Evolutionary conservation across 2,113 vertebrate species (phyloP).

Genomic region (Pachypanchax playfairii): DNA sequence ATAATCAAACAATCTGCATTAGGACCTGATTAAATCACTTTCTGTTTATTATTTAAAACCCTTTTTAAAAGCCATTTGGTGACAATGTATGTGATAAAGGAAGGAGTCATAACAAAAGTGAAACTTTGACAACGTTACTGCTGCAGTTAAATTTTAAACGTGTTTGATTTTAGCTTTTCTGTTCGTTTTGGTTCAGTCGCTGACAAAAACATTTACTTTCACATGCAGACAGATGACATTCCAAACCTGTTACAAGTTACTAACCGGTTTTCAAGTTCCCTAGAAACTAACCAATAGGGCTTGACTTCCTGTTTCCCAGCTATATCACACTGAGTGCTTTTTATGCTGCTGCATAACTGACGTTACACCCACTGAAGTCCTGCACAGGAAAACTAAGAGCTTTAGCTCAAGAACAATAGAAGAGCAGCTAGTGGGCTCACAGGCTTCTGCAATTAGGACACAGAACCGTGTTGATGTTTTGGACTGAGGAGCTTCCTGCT

Average conservation of each 20-base stretch:
- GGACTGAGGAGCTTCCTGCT: conserved; percentile 2
- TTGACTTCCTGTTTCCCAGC: conserved; percentile 71
- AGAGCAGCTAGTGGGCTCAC: too few species aligned
- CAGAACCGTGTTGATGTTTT: too few species aligned
- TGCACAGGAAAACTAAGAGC: conserved; percentile 49
- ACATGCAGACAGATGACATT: conserved; percentile 60
- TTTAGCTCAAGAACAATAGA: conserved; percentile 53
- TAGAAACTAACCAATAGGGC: conserved; percentile 47
- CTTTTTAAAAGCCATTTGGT: too few species aligned
- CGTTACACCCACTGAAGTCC: conserved; percentile 58
- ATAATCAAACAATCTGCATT: neutral
- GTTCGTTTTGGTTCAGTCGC: too few species aligned
- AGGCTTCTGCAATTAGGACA: too few species aligned
- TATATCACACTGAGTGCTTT: conserved; percentile 32
- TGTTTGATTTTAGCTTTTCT: too few species aligned
- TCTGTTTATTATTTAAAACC: too few species aligned
- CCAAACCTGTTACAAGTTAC: conserved; percentile 35
- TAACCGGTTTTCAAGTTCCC: conserved; percentile 24
- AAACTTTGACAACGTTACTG: neutral
- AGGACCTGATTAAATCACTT: too few species aligned
- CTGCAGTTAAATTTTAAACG: too few species aligned
- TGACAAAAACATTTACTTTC: neutral
- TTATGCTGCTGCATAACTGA: conserved; percentile 30
- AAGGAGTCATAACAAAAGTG: too few species aligned
- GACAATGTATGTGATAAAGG: neutral